Percentiles rank a stretch among this genome's conserved stretches.
Conservation (phyloP, 2,113 vertebrate species). For the Tachycineta bicolor region DNA sequence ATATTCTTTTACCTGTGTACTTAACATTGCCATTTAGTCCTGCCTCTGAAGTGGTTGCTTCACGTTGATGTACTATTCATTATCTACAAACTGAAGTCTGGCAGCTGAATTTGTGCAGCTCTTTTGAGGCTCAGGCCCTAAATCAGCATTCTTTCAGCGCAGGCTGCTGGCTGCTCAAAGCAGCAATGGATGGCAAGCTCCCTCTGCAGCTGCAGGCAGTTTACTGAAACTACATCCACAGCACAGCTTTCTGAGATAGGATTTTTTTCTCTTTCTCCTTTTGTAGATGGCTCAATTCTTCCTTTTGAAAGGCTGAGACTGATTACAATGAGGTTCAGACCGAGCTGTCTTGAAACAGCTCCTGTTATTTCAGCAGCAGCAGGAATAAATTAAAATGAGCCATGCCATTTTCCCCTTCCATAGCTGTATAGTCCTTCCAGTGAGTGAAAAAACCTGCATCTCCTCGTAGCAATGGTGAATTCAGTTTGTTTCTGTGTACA, state of each 20-base stretch:
- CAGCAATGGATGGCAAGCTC: background rate
- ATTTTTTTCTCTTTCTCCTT: background rate
- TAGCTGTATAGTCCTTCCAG: background rate
- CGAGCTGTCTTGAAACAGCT: background rate
- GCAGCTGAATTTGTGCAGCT: background rate
- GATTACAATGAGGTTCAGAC: background rate
- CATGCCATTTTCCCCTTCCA: background rate
- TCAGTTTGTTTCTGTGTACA: accelerated
- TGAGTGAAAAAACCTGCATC: background rate
- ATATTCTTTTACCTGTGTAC: background rate
- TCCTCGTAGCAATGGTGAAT: background rate
- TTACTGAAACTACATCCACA: background rate
- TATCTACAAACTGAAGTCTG: background rate
- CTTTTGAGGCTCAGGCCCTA: background rate
- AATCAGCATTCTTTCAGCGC: background rate
- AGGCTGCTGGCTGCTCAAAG: background rate
- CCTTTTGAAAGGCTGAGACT: background rate
- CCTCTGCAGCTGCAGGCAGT: background rate
- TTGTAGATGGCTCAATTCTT: background rate
- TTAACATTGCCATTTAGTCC: background rate
- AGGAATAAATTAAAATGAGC: background rate
- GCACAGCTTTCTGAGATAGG: background rate
- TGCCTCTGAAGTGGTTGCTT: background rate
- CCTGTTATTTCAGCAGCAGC: background rate
- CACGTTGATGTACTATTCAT: background rate